These are phyloP conservation scores for Hystrix cristata DNA, from an alignment of 2,113 vertebrate genomes.

Conservation along the genomic window DNA sequence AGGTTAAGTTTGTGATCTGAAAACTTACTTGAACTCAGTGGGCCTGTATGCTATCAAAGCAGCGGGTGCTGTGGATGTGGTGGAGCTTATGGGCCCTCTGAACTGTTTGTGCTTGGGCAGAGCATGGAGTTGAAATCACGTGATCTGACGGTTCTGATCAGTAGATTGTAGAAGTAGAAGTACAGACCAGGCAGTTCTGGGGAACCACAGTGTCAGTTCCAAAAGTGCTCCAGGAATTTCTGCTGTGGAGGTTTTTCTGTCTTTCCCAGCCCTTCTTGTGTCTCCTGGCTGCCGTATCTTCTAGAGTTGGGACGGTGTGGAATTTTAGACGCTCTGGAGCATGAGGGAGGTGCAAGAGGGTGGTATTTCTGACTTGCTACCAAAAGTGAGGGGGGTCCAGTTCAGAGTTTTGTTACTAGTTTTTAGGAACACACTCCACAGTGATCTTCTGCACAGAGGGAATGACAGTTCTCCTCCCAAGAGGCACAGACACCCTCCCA, in stretches of 20 bases:
- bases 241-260: not conserved
- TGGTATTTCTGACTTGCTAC: conserved; percentile 27
- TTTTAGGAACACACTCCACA: conserved; percentile 18
- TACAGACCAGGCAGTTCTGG: conserved; percentile 1
- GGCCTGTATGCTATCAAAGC: conserved; percentile 21
- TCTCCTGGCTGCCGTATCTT: not conserved
- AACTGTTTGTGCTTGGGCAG: not conserved
- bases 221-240: not conserved
- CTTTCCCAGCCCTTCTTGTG: not conserved
- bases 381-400: not conserved
- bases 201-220: conserved; percentile 21
- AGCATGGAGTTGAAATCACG: conserved; percentile 42
- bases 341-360: not conserved
- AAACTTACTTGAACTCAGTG: conserved; percentile 15
- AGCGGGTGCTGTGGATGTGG: not conserved
- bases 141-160: conserved; percentile 64
- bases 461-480: conserved; percentile 1
- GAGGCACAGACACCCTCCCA: not conserved
- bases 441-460: not conserved
- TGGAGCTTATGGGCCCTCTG: conserved; percentile 28
- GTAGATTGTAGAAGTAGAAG: conserved; percentile 42
- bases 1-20: conserved; percentile 58
- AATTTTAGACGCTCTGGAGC: conserved; percentile 26
- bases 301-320: not conserved
- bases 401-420: conserved; percentile 60